phyloP scores from a whole-genome alignment of 2,797 vertebrate species.

The Calcarius lapponicus region DNA sequence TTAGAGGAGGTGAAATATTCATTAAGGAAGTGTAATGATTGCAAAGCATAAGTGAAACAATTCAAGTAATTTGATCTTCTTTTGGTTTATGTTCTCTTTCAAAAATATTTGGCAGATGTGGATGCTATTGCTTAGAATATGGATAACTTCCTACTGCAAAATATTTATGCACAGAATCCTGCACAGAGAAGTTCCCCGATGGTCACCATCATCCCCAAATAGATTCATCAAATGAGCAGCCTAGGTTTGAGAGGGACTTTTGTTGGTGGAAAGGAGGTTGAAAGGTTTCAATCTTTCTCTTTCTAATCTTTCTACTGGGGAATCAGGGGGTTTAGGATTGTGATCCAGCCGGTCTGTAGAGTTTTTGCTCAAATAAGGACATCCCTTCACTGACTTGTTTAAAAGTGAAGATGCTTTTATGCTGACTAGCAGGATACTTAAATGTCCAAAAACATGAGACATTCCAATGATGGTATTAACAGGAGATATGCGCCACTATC shows the following conservation, averaged over 20 bases:
- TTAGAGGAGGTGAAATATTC: background rate
- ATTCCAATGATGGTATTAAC: background rate
- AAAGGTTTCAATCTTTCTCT: background rate
- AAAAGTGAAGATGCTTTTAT: background rate
- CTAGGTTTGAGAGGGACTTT: background rate
- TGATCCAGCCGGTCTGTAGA: background rate
- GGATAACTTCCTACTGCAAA: background rate
- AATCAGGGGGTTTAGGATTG: background rate
- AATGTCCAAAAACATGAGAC: background rate
- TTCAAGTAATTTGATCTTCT: background rate
- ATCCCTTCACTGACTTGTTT: background rate
- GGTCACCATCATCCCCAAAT: fast-evolving
- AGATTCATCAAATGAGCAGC: background rate
- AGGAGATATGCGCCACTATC: background rate
- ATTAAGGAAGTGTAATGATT: background rate
- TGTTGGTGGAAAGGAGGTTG: background rate
- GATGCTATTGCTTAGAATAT: background rate
- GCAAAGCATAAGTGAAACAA: background rate
- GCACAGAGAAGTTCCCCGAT: background rate
- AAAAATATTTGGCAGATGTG: background rate
- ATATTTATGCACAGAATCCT: background rate
- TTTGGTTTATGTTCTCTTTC: background rate
- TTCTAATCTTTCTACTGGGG: background rate
- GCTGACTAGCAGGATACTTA: background rate
- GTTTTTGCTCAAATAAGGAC: background rate